phyloP scores from a whole-genome alignment of 2,797 vertebrate species.

The Chloroceryle inda region DNA sequence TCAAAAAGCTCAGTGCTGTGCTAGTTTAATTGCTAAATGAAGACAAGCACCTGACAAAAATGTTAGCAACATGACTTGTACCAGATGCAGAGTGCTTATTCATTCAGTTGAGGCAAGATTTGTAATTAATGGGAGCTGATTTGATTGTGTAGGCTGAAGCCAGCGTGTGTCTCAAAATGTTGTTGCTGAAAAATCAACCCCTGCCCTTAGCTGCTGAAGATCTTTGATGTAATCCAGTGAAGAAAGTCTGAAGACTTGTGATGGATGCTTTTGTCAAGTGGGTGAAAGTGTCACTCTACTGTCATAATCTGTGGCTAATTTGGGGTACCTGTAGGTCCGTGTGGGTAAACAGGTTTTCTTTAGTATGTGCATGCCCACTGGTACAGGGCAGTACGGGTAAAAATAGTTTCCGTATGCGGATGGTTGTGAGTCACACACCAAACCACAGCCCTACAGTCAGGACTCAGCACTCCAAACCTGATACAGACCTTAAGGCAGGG shows the following conservation, averaged over 20 bases:
- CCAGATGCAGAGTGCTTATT: conserved; percentile 50
- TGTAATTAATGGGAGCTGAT: conserved; percentile 26
- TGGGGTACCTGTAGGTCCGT: background rate
- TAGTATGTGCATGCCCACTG: fast-evolving
- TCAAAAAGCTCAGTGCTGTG: background rate
- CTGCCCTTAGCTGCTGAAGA: background rate
- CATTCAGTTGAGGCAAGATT: conserved; percentile 36
- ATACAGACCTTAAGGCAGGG: background rate
- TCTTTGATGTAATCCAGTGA: background rate
- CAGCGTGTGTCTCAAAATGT: background rate
- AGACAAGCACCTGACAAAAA: conserved; percentile 37
- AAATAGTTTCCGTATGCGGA: background rate
- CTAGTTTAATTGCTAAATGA: conserved; percentile 50
- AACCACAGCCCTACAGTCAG: background rate
- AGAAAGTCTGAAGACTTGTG: background rate
- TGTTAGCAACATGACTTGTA: conserved; percentile 24
- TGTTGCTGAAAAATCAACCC: background rate
- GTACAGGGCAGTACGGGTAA: fast-evolving
- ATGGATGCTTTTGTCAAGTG: background rate
- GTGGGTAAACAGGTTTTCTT: background rate
- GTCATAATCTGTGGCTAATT: background rate
- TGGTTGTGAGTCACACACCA: background rate
- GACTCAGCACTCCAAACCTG: background rate
- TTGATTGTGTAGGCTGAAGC: conserved; percentile 17
- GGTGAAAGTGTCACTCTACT: background rate